A percentile compares a stretch with the other conserved stretches of the same genome.
These are phyloP conservation scores for Magallana angulata DNA, from an alignment of 1,140 invertebrate genomes.

Conservation along the genomic window DNA sequence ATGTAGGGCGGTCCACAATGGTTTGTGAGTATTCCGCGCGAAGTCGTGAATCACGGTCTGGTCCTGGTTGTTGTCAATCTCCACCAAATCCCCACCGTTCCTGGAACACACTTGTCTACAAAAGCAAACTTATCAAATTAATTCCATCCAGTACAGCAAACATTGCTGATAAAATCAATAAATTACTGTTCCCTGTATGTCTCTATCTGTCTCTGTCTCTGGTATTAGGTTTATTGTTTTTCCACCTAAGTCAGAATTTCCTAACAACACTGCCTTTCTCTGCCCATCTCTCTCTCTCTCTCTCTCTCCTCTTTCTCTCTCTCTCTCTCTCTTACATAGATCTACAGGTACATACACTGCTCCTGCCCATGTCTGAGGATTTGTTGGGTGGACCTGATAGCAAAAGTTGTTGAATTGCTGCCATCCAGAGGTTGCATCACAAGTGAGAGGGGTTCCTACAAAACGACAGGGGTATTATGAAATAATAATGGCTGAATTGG, in stretches of 20 bases:
- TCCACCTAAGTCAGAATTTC: no score
- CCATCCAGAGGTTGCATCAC: constrained; percentile 60
- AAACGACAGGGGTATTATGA: background rate
- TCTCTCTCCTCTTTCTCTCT: no score
- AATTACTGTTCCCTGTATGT: no score
- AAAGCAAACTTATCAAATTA: background rate
- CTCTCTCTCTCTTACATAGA: no score
- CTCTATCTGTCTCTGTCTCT: no score
- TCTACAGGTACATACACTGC: background rate
- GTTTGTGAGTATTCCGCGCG: constrained; percentile 35
- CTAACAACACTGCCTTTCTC: no score
- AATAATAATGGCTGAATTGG: no score
- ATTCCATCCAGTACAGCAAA: no score
- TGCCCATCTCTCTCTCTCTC: no score
- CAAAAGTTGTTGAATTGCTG: constrained; percentile 54
- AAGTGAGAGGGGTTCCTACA: constrained; percentile 58
- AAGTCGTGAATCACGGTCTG: constrained; percentile 46
- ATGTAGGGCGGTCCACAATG: constrained; percentile 38
- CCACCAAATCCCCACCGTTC: constrained; percentile 42
- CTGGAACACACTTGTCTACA: constrained; percentile 43
- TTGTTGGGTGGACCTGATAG: constrained; percentile 50
- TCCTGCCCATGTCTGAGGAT: constrained; percentile 4
- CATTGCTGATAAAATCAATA: no score
- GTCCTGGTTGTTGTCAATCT: constrained; percentile 25
- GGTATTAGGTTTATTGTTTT: no score